These are phyloP conservation scores for Mormyrops boulengeri DNA, from an alignment of 2,797 vertebrate genomes.

Conservation along the genomic window DNA sequence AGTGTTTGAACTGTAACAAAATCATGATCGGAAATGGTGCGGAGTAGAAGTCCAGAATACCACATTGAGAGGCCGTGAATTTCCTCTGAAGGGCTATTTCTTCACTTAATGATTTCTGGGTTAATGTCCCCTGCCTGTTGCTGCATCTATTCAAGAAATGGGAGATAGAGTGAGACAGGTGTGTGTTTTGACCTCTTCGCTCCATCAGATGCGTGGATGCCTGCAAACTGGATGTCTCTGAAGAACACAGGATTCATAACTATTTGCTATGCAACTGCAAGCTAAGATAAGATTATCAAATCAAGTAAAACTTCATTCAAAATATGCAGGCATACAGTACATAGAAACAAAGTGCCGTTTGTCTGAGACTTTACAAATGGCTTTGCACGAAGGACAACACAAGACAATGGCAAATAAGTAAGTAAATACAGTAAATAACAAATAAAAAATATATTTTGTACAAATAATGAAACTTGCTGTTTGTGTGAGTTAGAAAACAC, in stretches of 20 bases:
- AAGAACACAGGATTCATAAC: not conserved
- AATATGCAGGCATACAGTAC: not conserved
- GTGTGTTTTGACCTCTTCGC: not conserved
- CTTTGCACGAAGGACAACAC: too few species aligned
- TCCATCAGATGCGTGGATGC: not conserved
- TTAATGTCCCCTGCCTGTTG: not conserved
- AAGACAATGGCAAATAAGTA: too few species aligned
- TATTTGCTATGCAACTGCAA: not conserved
- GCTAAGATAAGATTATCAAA: not conserved
- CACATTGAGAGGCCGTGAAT: not conserved
- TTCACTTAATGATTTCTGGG: not conserved
- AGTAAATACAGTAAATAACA: too few species aligned
- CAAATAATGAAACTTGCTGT: not conserved
- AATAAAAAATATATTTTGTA: too few species aligned
- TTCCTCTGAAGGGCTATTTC: not conserved
- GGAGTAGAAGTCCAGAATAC: not conserved
- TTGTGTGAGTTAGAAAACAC: not conserved
- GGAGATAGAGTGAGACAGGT: not conserved
- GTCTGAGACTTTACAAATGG: too few species aligned
- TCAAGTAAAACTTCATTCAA: not conserved
- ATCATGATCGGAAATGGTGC: conserved; percentile 19
- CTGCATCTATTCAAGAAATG: not conserved
- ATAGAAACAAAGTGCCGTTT: not conserved
- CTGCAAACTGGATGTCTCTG: not conserved
- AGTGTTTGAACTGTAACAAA: conserved; percentile 24